Evolutionary conservation across 2,113 vertebrate genomes (phyloP), one percentile per base, ranked within the genome.

Genomic region (Periophthalmus modestus): DNA sequence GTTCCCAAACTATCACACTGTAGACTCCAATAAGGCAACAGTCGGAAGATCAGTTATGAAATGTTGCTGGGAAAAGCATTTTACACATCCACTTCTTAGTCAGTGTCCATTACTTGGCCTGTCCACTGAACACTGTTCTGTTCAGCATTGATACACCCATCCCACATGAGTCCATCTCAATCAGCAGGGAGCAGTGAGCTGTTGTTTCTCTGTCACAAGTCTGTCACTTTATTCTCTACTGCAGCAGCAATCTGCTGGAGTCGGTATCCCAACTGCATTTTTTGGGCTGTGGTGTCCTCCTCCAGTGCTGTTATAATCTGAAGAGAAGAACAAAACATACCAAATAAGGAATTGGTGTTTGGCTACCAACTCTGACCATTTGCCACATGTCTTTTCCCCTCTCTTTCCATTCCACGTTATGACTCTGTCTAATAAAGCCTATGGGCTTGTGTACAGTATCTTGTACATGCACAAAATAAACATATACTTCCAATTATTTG

Each of bases 151-250:
- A 28, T 15, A 34, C 28, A n/a, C 9, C 7, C 18, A n/a, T 65
- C 18, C 33, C 61, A 39, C 19, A 12, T 1, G 16, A 65, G 34
- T 65, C 62, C 62, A 65, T 65, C 34, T 39, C 18, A 7, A 6
- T 16, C 62, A 65, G 62, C 36, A 43, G 34, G 18, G 24, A 59
- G 23, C 57, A 28, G 61, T 65, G 28, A 62, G 14, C 3, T 62
- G 59, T 34, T 72, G 58, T 59, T 74, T 52, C 65, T 75, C 73
- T 71, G 89, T 96, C 96, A 99, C 90, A 99, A 96, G 82, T 99
- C 97, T 0, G 98, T 99, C 91, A 99, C 98, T 92, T 99, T 99
- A 82, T 99, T 98, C 86, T 99, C 98, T 89, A 99, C 96, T 2
- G 97, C 96, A 0, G 98, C 98, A 0, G 98, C 98, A 0, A 99